Conservation (phyloP, 1,140 invertebrate genomes). For the Augochlora pura region DNA sequence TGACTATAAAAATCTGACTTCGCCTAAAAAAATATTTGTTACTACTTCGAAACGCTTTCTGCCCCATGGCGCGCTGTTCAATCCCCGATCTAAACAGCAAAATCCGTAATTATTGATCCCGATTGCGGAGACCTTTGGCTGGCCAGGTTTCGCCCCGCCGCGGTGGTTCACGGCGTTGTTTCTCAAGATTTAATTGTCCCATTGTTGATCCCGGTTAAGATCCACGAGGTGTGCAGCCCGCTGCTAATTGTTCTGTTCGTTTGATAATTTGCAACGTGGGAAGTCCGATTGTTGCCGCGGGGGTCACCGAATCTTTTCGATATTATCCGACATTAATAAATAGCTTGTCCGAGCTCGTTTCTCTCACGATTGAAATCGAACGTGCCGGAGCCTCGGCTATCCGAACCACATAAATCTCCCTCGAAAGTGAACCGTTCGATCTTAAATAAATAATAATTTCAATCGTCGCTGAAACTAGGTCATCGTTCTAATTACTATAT, state of each 20-base stretch:
- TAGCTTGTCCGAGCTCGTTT: background rate
- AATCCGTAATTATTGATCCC: background rate
- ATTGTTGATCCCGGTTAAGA: constrained; percentile 15
- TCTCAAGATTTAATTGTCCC: constrained; percentile 27
- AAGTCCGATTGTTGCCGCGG: background rate
- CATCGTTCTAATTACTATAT: too few species aligned
- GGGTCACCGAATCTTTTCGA: constrained; percentile 7
- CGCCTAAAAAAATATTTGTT: too few species aligned
- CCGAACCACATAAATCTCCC: too few species aligned
- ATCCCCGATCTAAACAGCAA: background rate
- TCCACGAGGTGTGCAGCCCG: background rate
- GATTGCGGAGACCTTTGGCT: constrained; percentile 6
- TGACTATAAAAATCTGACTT: too few species aligned
- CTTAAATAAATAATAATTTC: too few species aligned
- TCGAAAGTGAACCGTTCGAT: too few species aligned
- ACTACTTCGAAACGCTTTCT: too few species aligned
- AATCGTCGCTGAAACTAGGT: too few species aligned
- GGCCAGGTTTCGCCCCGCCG: background rate
- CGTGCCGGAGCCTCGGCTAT: too few species aligned
- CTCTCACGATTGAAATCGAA: background rate
- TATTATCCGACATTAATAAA: background rate
- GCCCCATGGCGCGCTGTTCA: background rate
- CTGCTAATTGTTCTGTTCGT: constrained; percentile 20
- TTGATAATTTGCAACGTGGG: constrained; percentile 15
- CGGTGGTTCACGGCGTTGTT: background rate